Percentiles rank a stretch among this genome's conserved stretches.
Conservation (phyloP, 2,113 vertebrate species). For the Colossoma macropomum region DNA sequence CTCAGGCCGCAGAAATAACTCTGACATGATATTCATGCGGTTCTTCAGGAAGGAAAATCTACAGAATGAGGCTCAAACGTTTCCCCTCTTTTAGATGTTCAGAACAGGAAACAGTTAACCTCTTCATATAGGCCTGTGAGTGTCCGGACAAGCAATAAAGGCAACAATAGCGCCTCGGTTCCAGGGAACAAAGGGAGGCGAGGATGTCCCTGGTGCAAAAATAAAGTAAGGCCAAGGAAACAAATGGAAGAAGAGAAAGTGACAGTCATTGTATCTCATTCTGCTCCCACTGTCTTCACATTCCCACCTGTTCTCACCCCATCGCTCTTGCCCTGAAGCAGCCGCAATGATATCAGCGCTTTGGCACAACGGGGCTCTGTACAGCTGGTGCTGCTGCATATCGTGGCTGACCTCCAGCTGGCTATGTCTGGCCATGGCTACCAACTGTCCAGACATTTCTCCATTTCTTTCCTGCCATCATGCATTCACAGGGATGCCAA, state of each 20-base stretch:
- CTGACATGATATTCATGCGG: neutral
- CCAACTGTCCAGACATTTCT: neutral
- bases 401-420: neutral
- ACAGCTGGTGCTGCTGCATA: slow-evolving; percentile 23
- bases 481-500: neutral
- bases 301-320: slow-evolving; percentile 72
- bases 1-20: neutral
- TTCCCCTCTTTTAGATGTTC: neutral
- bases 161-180: neutral
- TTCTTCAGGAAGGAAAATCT: neutral
- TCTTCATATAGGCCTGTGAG: neutral
- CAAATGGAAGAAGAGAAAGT: slow-evolving; percentile 48
- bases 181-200: neutral
- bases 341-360: slow-evolving; percentile 63
- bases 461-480: neutral
- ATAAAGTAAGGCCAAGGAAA: slow-evolving; percentile 33
- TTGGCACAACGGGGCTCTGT: slow-evolving; percentile 48
- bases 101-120: neutral
- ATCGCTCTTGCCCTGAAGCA: slow-evolving; percentile 47
- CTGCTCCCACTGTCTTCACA: slow-evolving; percentile 49
- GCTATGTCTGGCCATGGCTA: neutral
- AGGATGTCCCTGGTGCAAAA: neutral
- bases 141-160: neutral
- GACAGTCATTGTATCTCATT: slow-evolving; percentile 60
- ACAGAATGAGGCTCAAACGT: neutral